phyloP scores from a whole-genome alignment of 2,797 vertebrate species.

The Micropoecilia bifurca region DNA sequence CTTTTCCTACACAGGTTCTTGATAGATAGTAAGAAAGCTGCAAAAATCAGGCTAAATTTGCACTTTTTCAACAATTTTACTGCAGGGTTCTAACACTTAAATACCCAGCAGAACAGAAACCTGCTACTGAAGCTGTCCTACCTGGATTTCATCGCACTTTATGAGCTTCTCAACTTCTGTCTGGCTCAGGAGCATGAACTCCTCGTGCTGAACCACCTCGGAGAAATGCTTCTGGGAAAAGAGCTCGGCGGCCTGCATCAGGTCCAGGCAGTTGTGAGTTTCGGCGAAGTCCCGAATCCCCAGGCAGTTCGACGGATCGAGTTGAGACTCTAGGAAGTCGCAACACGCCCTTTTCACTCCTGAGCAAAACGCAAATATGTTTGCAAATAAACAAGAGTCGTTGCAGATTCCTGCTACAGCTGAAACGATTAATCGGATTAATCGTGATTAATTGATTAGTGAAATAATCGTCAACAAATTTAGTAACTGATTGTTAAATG shows the following conservation, averaged over 20 bases:
- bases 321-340: slow-evolving; percentile 96
- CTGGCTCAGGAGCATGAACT: slow-evolving; percentile 96
- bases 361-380: slow-evolving; percentile 54
- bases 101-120: neutral
- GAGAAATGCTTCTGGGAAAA: slow-evolving; percentile 99
- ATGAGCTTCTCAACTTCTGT: slow-evolving; percentile 97
- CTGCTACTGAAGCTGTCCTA: slow-evolving; percentile 53
- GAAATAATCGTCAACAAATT: too few relatives aligned
- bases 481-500: too few relatives aligned
- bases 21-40: slow-evolving; percentile 39
- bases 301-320: slow-evolving; percentile 97
- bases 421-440: too few relatives aligned
- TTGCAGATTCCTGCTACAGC: neutral
- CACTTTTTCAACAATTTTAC: neutral
- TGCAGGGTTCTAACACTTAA: neutral
- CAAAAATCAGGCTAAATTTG: slow-evolving; percentile 29
- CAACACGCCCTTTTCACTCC: slow-evolving; percentile 98
- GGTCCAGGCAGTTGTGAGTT: slow-evolving; percentile 96
- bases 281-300: slow-evolving; percentile 98
- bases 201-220: slow-evolving; percentile 98
- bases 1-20: slow-evolving; percentile 32
- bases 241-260: slow-evolving; percentile 97
- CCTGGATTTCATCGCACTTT: slow-evolving; percentile 99
- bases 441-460: too few relatives aligned
- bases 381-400: neutral